Conservation (phyloP, 2,797 vertebrate genomes). For the Notamacropus eugenii region DNA sequence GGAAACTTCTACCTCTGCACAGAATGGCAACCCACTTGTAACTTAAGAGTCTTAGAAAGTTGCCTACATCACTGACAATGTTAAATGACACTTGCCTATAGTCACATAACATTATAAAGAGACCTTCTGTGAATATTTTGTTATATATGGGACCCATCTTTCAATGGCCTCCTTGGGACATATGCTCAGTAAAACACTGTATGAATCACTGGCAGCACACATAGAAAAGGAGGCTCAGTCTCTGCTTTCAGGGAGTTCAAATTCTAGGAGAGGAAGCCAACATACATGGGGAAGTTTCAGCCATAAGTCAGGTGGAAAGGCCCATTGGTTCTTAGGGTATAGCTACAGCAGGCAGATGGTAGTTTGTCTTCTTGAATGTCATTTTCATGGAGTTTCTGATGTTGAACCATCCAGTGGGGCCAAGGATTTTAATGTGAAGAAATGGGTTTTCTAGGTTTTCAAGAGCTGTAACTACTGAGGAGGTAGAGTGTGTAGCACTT, state of each 20-base stretch:
- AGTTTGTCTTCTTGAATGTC: neutral
- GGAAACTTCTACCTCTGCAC: neutral
- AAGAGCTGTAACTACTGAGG: neutral
- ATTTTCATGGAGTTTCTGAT: neutral
- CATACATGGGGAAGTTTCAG: neutral
- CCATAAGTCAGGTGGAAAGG: neutral
- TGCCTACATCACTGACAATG: neutral
- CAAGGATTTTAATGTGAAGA: neutral
- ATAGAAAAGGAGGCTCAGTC: neutral
- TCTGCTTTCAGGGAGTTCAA: neutral
- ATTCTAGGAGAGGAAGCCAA: neutral
- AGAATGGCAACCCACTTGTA: neutral
- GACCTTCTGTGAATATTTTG: neutral
- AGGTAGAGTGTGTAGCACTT: neutral
- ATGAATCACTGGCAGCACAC: neutral
- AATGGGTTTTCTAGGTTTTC: neutral
- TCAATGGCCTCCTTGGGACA: neutral
- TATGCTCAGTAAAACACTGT: neutral
- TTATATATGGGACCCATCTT: neutral
- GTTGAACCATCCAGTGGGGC: neutral
- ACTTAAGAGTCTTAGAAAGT: neutral
- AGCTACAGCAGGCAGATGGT: neutral
- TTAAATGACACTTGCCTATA: neutral
- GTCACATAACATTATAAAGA: neutral
- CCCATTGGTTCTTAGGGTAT: neutral